phyloP scores from a whole-genome alignment of 2,888 invertebrate genomes.

The Nomada flava region DNA sequence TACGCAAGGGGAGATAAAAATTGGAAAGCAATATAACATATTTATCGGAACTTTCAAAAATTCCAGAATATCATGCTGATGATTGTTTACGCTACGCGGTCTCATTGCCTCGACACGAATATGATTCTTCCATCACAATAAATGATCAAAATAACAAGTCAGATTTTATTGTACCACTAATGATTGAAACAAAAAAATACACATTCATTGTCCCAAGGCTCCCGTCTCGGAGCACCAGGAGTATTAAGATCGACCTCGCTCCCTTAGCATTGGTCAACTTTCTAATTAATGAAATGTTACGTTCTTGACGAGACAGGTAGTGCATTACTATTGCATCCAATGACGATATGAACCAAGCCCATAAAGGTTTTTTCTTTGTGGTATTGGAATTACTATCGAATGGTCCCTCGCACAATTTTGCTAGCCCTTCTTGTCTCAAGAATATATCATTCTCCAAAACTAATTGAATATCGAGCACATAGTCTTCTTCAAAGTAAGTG shows the following conservation, averaged over 20 bases:
- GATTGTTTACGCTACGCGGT: conserved; percentile 18
- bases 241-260: conserved; percentile 38
- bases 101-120: conserved; percentile 1
- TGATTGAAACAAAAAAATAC: background rate
- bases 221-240: conserved; percentile 10
- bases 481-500: too few relatives aligned
- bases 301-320: conserved; percentile 59
- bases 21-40: conserved; percentile 4
- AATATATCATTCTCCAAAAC: too few relatives aligned
- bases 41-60: conserved; percentile 14
- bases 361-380: conserved; percentile 5
- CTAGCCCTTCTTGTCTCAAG: too few relatives aligned
- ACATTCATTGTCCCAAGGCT: conserved; percentile 13
- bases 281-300: conserved; percentile 72
- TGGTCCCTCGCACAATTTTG: background rate
- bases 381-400: background rate
- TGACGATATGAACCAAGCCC: conserved; percentile 5
- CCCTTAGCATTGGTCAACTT: conserved; percentile 64
- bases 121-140: background rate
- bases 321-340: conserved; percentile 63
- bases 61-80: background rate
- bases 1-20: background rate
- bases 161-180: background rate
- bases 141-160: background rate
- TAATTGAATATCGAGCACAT: too few relatives aligned